Percentiles rank a stretch among this genome's conserved stretches.
Conservation (phyloP, 2,888 invertebrate genomes). For the Anorthoa munda region DNA sequence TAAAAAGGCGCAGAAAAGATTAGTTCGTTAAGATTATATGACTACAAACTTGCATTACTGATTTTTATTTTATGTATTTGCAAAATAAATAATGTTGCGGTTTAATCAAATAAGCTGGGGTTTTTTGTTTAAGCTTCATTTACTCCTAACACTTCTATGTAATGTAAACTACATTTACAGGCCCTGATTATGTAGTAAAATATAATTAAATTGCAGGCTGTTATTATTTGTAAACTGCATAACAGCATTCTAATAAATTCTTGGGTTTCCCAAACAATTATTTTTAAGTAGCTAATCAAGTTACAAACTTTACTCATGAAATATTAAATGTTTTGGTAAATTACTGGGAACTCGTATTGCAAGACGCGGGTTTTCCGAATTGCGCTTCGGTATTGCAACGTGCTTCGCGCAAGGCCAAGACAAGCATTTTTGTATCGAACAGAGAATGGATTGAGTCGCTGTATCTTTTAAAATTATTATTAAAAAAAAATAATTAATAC, state of each 20-base stretch:
- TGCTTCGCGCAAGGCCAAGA: conserved; percentile 76
- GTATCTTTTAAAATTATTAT: background rate
- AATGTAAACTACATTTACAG: conserved; percentile 41
- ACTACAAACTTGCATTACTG: background rate
- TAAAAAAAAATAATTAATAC: background rate
- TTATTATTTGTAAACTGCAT: conserved; percentile 27
- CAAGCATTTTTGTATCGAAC: conserved; percentile 66
- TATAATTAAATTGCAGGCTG: conserved; percentile 9
- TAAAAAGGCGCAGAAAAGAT: background rate
- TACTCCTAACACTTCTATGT: conserved; percentile 4
- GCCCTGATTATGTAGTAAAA: conserved; percentile 30
- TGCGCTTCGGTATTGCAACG: conserved; percentile 81
- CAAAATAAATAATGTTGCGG: background rate
- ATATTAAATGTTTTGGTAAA: conserved; percentile 67
- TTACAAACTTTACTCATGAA: conserved; percentile 56
- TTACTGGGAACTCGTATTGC: conserved; percentile 79
- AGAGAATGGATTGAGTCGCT: conserved; percentile 43
- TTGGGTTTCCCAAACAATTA: conserved; percentile 58
- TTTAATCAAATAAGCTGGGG: background rate
- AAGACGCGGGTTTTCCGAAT: conserved; percentile 87
- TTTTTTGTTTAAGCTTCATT: conserved; percentile 17
- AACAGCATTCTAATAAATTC: conserved; percentile 43
- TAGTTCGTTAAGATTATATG: background rate
- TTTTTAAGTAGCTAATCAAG: conserved; percentile 51
- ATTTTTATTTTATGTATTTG: background rate